Base-by-base conservation (phyloP, 2,797 vertebrate genomes). In the Remorina albescens region DNA sequence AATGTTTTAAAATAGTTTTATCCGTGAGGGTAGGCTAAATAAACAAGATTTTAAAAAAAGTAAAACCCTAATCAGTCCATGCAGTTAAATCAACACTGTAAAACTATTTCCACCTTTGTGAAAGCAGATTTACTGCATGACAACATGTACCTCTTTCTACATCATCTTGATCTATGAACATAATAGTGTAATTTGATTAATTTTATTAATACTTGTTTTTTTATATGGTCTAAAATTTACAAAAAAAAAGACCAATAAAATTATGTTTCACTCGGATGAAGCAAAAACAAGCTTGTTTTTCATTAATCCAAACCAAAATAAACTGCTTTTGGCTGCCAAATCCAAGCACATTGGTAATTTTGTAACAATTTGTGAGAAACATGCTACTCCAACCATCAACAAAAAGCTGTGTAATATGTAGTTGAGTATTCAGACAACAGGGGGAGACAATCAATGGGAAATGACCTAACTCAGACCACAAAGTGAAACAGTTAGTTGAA, bases 361-460 rank as follows among this genome's bases (percentile, higher is more conserved):
- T 49, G 6, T 39, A 26, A 23, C 4, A 12, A 5, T 16, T 25
- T n/a, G 8, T 23, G 2, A 34, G 42, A 44, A 41, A 56, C 2
- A 18, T 0, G 39, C 12, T 4, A 0, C 0, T 11, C 11, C 2
- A 60, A 57, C 32, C 18, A 56, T 21, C 6, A 9, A 6, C 12
- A 16, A 15, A 2, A 23, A 49, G 28, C 12, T 5, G 15, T 23
- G 0, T n/a, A n/a, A 50, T 11, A 2, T 74, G 89, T 74, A 86
- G 67, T 84, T 23, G 76, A 13, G 6, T 16, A 0, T 68, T 76
- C 4, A 32, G 83, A 55, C 92, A 88, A 82, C 87, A 93, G 93
- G 83, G 90, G 93, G 93, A 66, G 92, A 90, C 88, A 87, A 71
- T n/a, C 47, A 54, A 74, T 68, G 42, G 62, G 47, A 70, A 86